Conservation (phyloP, 1,140 invertebrate species). For the Drosophila funebris region DNA sequence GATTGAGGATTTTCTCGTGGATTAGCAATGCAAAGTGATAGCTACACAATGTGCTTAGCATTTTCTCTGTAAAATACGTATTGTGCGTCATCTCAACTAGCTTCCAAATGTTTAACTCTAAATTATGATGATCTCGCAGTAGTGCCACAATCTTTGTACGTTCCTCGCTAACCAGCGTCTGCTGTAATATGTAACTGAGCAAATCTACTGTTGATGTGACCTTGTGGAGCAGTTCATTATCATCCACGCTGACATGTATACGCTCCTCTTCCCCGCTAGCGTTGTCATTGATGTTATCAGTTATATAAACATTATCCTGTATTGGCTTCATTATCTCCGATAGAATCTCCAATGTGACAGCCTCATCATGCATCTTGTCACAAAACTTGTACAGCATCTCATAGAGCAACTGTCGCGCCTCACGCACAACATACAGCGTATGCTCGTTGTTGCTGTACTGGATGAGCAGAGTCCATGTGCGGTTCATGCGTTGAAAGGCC, state of each 20-base stretch:
- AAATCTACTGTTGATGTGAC: conserved; percentile 85
- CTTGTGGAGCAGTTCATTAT: conserved; percentile 85
- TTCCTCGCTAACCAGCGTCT: conserved; percentile 69
- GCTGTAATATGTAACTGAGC: conserved; percentile 78
- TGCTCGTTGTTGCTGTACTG: conserved; percentile 86
- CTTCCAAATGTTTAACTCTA: conserved; percentile 78
- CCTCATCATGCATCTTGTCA: conserved; percentile 81
- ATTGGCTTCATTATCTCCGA: conserved; percentile 84
- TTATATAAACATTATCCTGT: conserved; percentile 82
- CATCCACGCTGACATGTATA: conserved; percentile 83
- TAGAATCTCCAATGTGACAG: conserved; percentile 85
- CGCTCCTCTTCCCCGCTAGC: conserved; percentile 43
- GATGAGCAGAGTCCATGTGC: conserved; percentile 85
- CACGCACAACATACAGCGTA: conserved; percentile 87
- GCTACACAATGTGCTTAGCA: conserved; percentile 58
- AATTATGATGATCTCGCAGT: conserved; percentile 61
- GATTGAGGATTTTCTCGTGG: conserved; percentile 67
- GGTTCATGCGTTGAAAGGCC: conserved; percentile 85
- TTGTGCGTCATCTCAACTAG: conserved; percentile 73
- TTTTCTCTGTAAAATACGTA: conserved; percentile 59
- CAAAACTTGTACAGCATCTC: conserved; percentile 84
- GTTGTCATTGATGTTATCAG: conserved; percentile 40
- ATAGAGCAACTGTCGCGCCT: conserved; percentile 85
- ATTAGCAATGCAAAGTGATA: conserved; percentile 67
- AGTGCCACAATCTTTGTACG: conserved; percentile 62